Base-by-base conservation (phyloP, 2,888 invertebrate genomes). In the Macrostomum cliftonense region DNA sequence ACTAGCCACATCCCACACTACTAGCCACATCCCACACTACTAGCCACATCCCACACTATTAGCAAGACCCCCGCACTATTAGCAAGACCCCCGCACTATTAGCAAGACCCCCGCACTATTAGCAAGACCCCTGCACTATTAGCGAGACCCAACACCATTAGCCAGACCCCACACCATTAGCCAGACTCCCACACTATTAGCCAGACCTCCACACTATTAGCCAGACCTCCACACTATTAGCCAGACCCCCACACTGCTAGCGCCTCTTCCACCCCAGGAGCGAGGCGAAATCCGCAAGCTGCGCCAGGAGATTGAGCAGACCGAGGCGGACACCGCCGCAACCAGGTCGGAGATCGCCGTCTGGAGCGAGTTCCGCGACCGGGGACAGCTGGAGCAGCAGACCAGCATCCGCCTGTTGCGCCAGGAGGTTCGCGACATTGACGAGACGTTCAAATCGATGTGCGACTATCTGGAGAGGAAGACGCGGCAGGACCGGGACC, bases 361-460 rank as follows among this genome's bases (percentile, higher is more conserved):
- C 45, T 68, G 66, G 64, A 51, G 47, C 7, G 50, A 57, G 2
- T 68, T 64, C 55, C 57, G 59, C 49, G 61, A 61, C 28, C 53
- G 54, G 14, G 67, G 65, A 1, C 59, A 61, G 14, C 49, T 57
- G 36, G 57, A 62, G 4, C 62, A 64, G 45, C 46, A 56, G 36
- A 61, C 57, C 42, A 59, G 63, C 45, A 63, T 68, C 43, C 51
- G 58, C n/a, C 55, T 67, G 2, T 54, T 68, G 17, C 59, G 65
- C 45, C 58, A 62, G 21, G 65, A 67, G 44, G 55, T 67, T 5
- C 52, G 54, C 4, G 67, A 67, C 52, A 61, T 67, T 62, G 59
- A 64, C 39, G 54, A 50, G 40, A 64, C 60, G 48, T 67, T 63
- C 54, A 59, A 61, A 46, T 63, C 63, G 46, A 66, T 67, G 65